Conservation (phyloP, 2,888 invertebrate species). For the Lithophane ornitopus region DNA sequence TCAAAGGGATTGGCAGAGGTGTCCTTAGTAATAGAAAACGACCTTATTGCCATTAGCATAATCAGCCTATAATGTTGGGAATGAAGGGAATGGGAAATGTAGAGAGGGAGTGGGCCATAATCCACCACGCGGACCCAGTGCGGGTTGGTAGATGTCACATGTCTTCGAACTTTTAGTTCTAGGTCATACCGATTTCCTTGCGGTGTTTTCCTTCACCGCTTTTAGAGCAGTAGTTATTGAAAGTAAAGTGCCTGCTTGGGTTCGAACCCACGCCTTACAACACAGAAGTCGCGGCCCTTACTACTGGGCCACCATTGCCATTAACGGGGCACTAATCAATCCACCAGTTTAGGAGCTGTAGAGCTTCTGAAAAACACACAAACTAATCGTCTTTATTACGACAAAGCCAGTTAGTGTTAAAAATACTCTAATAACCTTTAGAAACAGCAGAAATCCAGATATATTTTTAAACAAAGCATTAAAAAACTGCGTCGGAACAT, state of each 20-base stretch:
- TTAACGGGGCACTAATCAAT: too few relatives aligned
- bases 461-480: slow-evolving; percentile 28
- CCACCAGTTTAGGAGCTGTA: background rate
- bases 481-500: slow-evolving; percentile 7
- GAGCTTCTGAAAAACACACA: background rate
- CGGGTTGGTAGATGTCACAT: background rate
- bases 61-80: background rate
- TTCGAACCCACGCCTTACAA: background rate
- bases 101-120: background rate
- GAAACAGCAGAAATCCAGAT: background rate
- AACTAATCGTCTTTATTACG: background rate
- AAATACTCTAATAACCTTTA: background rate
- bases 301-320: too few relatives aligned
- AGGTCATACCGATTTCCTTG: background rate
- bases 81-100: too few relatives aligned
- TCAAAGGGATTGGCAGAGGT: background rate
- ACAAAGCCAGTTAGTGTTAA: background rate
- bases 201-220: background rate
- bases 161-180: background rate
- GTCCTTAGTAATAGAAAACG: background rate
- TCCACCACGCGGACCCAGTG: background rate
- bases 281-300: background rate
- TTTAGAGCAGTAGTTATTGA: background rate
- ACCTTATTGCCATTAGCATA: background rate
- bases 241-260: background rate